Conservation (phyloP, 1,140 invertebrate species). For the Philaenus spumarius region DNA sequence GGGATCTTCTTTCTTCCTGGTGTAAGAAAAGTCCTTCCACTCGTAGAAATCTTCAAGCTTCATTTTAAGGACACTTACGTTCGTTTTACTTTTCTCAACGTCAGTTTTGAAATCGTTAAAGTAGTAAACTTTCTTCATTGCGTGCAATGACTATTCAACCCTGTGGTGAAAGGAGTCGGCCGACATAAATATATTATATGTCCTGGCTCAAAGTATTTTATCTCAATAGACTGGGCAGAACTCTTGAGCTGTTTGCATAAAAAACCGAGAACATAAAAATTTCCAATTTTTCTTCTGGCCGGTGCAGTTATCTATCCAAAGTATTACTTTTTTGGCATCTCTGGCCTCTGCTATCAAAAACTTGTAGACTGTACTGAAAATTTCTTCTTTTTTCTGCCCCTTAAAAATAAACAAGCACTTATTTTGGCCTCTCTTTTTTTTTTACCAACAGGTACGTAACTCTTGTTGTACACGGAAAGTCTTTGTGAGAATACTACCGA, state of each 20-base stretch:
- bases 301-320: too few relatives aligned
- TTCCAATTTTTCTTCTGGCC: not conserved
- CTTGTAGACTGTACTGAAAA: not conserved
- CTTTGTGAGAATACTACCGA: not conserved
- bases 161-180: slow-evolving; percentile 34
- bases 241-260: not conserved
- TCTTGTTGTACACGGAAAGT: not conserved
- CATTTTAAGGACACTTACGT: too few relatives aligned
- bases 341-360: not conserved
- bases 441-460: too few relatives aligned
- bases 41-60: too few relatives aligned
- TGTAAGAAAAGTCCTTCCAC: too few relatives aligned
- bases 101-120: not conserved
- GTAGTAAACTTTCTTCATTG: slow-evolving; percentile 4
- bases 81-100: too few relatives aligned
- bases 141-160: slow-evolving; percentile 19
- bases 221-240: slow-evolving; percentile 10
- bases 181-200: slow-evolving; percentile 34
- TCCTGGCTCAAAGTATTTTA: slow-evolving; percentile 30
- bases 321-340: not conserved
- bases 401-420: too few relatives aligned
- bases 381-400: too few relatives aligned
- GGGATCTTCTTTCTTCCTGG: too few relatives aligned
- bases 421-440: too few relatives aligned
- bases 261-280: not conserved